phyloP scores from a whole-genome alignment of 2,113 vertebrate genomes.

The Lophochroa leadbeateri region DNA sequence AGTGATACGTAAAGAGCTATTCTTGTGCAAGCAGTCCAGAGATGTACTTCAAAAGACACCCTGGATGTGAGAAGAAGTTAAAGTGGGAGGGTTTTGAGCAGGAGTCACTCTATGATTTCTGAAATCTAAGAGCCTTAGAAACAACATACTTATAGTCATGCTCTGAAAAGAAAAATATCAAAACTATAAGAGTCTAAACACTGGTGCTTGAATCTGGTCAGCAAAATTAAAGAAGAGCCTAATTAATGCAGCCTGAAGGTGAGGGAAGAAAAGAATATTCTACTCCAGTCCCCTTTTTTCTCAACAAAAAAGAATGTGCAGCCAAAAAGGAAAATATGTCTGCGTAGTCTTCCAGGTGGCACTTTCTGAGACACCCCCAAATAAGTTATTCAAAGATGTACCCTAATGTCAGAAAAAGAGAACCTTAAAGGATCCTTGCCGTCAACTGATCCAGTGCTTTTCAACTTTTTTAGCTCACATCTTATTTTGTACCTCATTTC shows the following conservation, averaged over 20 bases:
- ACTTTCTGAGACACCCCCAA: neutral
- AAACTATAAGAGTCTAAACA: neutral
- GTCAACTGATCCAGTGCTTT: neutral
- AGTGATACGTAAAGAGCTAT: no score
- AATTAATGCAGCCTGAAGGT: neutral
- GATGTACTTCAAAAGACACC: no score
- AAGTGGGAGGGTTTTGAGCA: neutral
- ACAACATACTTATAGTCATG: neutral
- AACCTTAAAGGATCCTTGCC: neutral
- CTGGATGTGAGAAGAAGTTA: no score
- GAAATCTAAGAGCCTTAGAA: neutral
- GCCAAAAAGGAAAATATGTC: neutral
- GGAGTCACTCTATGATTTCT: neutral
- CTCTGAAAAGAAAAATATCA: neutral
- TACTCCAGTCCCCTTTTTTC: neutral
- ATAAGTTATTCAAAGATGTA: neutral
- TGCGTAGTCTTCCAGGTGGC: neutral
- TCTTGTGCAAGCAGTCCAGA: no score
- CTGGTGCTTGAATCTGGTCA: neutral
- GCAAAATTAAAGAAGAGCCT: neutral
- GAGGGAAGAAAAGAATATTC: neutral
- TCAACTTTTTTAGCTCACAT: neutral
- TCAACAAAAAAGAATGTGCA: neutral
- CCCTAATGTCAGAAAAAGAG: neutral
- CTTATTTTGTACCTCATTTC: slow-evolving; percentile 40